These are phyloP conservation scores for Parazoanthus atlanticus DNA, from an alignment of 92 coral and sea anemone genomes.

Conservation along the genomic window DNA sequence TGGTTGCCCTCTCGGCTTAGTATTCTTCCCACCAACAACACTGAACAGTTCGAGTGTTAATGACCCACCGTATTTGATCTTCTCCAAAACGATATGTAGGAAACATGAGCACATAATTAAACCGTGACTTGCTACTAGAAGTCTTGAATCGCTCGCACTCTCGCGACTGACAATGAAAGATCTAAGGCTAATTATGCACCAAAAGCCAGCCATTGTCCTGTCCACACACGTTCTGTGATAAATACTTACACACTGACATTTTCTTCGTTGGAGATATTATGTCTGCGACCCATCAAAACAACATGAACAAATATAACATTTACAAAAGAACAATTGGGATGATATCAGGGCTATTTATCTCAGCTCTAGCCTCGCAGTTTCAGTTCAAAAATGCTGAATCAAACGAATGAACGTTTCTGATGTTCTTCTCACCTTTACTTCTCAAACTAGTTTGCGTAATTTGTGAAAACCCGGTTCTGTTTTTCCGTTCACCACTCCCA, in stretches of 20 bases:
- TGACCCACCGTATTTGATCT: slow-evolving; percentile 12
- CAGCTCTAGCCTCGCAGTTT: neutral
- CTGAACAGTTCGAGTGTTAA: neutral
- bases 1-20: neutral
- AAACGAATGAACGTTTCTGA: neutral
- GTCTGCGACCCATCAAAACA: slow-evolving; percentile 24
- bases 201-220: slow-evolving; percentile 1
- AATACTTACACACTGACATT: neutral
- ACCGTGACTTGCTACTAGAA: slow-evolving; percentile 6
- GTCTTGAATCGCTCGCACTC: neutral
- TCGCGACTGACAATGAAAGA: neutral
- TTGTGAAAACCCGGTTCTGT: neutral
- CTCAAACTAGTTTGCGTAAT: slow-evolving; percentile 31
- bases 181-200: neutral
- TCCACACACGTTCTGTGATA: neutral
- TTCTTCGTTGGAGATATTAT: neutral
- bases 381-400: slow-evolving; percentile 21
- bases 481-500: slow-evolving; percentile 43
- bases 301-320: neutral
- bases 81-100: slow-evolving; percentile 2
- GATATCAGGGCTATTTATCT: neutral
- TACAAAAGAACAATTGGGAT: neutral
- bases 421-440: slow-evolving; percentile 21
- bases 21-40: neutral
- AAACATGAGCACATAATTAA: neutral